Conservation (phyloP, 2,888 invertebrate species). For the Eubasilissa splendida region DNA sequence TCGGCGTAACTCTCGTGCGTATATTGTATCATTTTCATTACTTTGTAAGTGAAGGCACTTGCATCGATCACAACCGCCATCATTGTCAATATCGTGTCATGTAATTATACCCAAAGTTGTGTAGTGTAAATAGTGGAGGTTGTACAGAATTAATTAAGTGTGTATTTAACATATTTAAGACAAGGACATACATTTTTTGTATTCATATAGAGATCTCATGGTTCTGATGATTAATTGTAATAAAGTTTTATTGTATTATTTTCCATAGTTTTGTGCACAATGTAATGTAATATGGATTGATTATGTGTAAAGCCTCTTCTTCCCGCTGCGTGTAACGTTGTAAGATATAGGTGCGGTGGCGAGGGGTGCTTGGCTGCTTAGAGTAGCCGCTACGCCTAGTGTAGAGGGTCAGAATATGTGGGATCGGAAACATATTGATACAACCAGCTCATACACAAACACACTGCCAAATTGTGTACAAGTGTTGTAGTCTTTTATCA, state of each 20-base stretch:
- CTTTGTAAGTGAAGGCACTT: not conserved
- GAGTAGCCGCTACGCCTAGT: constrained; percentile 26
- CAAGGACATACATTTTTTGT: constrained; percentile 24
- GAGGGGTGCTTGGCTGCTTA: constrained; percentile 31
- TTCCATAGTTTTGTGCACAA: constrained; percentile 20
- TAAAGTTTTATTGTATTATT: constrained; percentile 33
- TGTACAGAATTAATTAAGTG: constrained; percentile 22
- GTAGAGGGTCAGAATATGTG: constrained; percentile 30
- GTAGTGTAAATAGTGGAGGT: constrained; percentile 33
- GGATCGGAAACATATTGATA: constrained; percentile 37
- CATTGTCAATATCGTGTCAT: constrained; percentile 37
- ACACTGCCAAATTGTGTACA: constrained; percentile 57
- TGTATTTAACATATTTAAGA: constrained; percentile 20
- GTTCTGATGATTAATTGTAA: constrained; percentile 26
- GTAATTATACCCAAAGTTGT: constrained; percentile 31
- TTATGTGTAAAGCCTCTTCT: constrained; percentile 11
- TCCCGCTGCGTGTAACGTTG: constrained; percentile 32
- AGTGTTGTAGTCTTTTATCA: constrained; percentile 49
- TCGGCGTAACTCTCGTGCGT: constrained; percentile 21
- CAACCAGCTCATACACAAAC: constrained; percentile 55
- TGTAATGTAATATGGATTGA: constrained; percentile 32
- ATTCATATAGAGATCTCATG: constrained; percentile 42
- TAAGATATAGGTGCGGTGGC: constrained; percentile 20
- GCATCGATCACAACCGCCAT: constrained; percentile 33
- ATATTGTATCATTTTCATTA: not conserved